Conservation (phyloP, 2,888 invertebrate genomes). For the Machimus rusticus region DNA sequence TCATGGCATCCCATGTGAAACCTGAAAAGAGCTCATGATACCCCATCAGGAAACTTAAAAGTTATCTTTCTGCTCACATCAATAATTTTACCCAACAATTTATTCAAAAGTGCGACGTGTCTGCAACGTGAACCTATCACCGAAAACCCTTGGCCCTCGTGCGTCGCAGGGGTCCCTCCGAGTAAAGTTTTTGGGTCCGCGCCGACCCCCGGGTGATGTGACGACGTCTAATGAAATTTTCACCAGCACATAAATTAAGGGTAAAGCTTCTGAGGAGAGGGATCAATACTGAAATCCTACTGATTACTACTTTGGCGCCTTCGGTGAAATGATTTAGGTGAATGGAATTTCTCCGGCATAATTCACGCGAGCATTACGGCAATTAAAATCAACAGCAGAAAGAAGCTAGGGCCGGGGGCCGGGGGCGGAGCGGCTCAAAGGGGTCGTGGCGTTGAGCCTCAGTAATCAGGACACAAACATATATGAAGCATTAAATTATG, state of each 20-base stretch:
- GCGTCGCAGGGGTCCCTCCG: neutral
- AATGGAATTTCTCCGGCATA: conserved; percentile 34
- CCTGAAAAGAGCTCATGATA: conserved; percentile 24
- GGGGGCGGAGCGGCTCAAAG: neutral
- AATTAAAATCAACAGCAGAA: conserved; percentile 43
- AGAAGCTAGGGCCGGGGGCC: neutral
- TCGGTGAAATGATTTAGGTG: conserved; percentile 7
- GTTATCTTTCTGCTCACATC: conserved; percentile 44
- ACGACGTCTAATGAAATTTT: conserved; percentile 47
- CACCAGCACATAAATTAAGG: conserved; percentile 42
- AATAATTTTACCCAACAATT: conserved; percentile 47
- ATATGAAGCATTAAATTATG: conserved; percentile 43
- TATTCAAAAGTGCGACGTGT: conserved; percentile 20
- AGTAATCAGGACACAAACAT: conserved; percentile 28
- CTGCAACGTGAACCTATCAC: neutral
- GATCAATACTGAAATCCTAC: conserved; percentile 28
- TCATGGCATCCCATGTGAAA: neutral
- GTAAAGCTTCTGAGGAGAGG: conserved; percentile 4
- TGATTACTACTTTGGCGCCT: conserved; percentile 39
- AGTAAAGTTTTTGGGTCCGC: neutral
- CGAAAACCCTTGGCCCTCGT: neutral
- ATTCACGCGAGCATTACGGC: conserved; percentile 44
- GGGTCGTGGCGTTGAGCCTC: neutral
- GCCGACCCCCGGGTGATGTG: conserved; percentile 26
- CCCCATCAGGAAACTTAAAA: conserved; percentile 41